phyloP scores from a whole-genome alignment of 1,140 invertebrate species.

The Drosophila pallidifrons region DNA sequence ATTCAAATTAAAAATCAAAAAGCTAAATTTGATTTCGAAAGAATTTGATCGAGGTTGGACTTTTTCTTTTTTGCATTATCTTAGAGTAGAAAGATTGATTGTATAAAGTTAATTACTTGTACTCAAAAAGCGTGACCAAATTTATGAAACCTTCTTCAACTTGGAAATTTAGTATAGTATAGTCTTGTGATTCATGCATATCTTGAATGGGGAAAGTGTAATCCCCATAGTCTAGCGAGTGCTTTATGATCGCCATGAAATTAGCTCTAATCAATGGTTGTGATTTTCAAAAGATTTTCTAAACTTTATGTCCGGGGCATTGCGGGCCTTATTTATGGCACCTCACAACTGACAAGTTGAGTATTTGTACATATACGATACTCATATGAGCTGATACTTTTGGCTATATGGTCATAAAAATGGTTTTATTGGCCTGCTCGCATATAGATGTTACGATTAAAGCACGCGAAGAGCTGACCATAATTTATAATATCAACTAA shows the following conservation, averaged over 20 bases:
- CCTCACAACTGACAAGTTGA: conserved; percentile 58
- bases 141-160: conserved; percentile 14
- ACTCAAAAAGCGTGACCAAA: conserved; percentile 15
- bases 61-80: background rate
- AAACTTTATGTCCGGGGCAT: conserved; percentile 39
- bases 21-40: too few relatives aligned
- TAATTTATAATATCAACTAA: conserved; percentile 68
- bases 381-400: conserved; percentile 44
- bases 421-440: conserved; percentile 60
- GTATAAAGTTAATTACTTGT: background rate
- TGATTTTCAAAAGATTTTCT: conserved; percentile 53
- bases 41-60: too few relatives aligned
- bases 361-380: background rate
- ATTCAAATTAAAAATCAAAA: too few relatives aligned
- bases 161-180: conserved; percentile 26
- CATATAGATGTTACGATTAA: conserved; percentile 65
- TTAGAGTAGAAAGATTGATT: conserved; percentile 2
- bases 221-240: conserved; percentile 25
- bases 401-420: conserved; percentile 59
- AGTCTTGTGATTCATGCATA: conserved; percentile 40
- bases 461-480: conserved; percentile 38
- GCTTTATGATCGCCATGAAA: conserved; percentile 63
- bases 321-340: conserved; percentile 61
- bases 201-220: conserved; percentile 12
- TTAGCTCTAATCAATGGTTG: conserved; percentile 72